A percentile compares a stretch with the other conserved stretches of the same genome.
These are phyloP conservation scores for Anthopleura xanthogrammica DNA, from an alignment of 92 coral and sea anemone genomes.

Conservation along the genomic window DNA sequence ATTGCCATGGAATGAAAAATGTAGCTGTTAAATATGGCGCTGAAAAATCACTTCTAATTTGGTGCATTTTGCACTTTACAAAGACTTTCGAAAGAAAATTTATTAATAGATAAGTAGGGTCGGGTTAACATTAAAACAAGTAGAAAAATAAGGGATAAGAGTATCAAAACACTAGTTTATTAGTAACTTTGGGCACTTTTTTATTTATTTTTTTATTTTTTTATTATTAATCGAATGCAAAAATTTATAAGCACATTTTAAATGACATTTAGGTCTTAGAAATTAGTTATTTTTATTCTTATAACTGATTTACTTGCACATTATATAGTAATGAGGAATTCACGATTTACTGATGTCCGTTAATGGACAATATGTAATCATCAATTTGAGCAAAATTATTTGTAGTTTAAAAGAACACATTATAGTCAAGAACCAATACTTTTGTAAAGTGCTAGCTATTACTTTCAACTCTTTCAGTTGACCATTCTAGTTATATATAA, in stretches of 20 bases:
- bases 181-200: not conserved
- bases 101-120: not conserved
- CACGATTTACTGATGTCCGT: slow-evolving; percentile 5
- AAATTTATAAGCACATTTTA: not conserved
- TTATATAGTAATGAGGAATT: not conserved
- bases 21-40: slow-evolving; percentile 52
- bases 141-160: not conserved
- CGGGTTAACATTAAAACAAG: not conserved
- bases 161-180: not conserved
- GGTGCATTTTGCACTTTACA: slow-evolving; percentile 3
- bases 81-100: slow-evolving; percentile 14
- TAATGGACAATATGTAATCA: slow-evolving; percentile 17
- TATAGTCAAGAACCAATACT: not conserved
- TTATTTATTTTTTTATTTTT: not conserved
- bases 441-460: not conserved
- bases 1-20: slow-evolving; percentile 77
- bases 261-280: not conserved
- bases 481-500: not conserved
- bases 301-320: not conserved
- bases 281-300: not conserved
- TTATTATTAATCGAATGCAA: no score
- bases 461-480: slow-evolving; percentile 1
- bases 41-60: not conserved
- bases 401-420: not conserved
- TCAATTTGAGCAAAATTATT: slow-evolving; percentile 4